Base-by-base conservation (phyloP, 2,113 vertebrate genomes). In the Salvelinus alpinus region DNA sequence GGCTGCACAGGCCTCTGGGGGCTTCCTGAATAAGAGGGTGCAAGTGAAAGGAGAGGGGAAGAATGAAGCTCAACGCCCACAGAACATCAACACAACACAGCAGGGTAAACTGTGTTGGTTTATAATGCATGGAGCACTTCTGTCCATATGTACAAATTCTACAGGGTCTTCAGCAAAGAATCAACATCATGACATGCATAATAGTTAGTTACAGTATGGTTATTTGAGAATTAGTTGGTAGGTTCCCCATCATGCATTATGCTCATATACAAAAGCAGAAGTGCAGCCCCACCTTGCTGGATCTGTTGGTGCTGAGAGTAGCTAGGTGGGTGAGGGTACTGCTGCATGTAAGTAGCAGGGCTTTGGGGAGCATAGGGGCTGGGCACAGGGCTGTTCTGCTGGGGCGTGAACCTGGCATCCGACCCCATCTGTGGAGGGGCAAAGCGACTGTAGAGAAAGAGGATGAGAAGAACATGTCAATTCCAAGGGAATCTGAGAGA, bases 351-450 rank as follows among this genome's bases (percentile, higher is more conserved):
- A 92, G 96, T 95, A 84, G 95, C 94, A 86, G 98, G 98, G 7
- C 98, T 99, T 92, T 97, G 96, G 83, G 98, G 97, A 84, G 97
- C 96, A 83, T 99, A 99, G 57, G 97, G 97, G 91, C 97, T 99
- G 85, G 98, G 97, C 87, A 98, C 96, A 81, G 98, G 98, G 86
- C 97, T 99, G 88, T 94, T 97, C 91, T 98, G 97, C 88, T 96
- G 96, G 88, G 96, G 94, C 90, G 96, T 92, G 86, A 97, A 99
- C 91, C 96, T 94, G 84, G 93, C 93, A 80, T 95, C 94, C 88
- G 97, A 96, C 85, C 94, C 97, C 86, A 96, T 93, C 85, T 97
- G 97, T 73, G 95, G 95, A 82, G 96, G 94, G 90, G 96, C 94
- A 92, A 97, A 99, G 79, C 96, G 96, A 91, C 97, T 98, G 90